Base-by-base conservation (phyloP, 2,113 vertebrate species). In the Motacilla tschutschensis region DNA sequence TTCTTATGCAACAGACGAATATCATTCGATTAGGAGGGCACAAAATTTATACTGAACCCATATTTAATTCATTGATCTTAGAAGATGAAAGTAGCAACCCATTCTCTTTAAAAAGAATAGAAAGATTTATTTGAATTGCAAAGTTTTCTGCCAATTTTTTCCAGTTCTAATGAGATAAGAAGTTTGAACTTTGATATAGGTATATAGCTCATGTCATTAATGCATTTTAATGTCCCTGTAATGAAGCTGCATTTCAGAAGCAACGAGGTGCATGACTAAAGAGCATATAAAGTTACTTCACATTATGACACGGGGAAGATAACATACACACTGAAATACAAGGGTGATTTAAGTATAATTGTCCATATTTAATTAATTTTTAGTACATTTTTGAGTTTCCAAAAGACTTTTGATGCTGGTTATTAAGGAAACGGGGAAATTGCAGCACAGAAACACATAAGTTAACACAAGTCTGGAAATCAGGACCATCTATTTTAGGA, bases 31-130 rank as follows among this genome's bases (percentile, higher is more conserved):
- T 43, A 72, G 31, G 14, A 72, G 76, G 46, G 71, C 50, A 86
- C 2, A 86, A 43, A 76, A 90, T 55, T 84, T 91, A 76, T 79
- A 59, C 43, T 38, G 21, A 90, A 78, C 18, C 17, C 43, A 28
- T 86, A 78, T 88, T 84, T 90, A 92, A 82, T 91, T 89, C 16
- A 79, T 51, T 83, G 21, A 76, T 70, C 64, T 65, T 19, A 47
- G 31, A 85, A 13, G 31, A 79, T 31, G 29, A 87, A 91, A 77
- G 35, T 66, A 85, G 55, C 6, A 58, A 79, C 17, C 9, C 44
- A 64, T 84, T 86, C 51, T 57, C 18, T 38, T 71, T 18, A 66
- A 79, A 90, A 86, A 73, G 41, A 74, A 86, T 17, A 72, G 24
- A 74, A 72, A 55, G 33, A 44, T 82, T 77, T 77, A 35, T 58